Base-by-base conservation (phyloP, 2,797 vertebrate genomes). In the Liasis olivaceus region DNA sequence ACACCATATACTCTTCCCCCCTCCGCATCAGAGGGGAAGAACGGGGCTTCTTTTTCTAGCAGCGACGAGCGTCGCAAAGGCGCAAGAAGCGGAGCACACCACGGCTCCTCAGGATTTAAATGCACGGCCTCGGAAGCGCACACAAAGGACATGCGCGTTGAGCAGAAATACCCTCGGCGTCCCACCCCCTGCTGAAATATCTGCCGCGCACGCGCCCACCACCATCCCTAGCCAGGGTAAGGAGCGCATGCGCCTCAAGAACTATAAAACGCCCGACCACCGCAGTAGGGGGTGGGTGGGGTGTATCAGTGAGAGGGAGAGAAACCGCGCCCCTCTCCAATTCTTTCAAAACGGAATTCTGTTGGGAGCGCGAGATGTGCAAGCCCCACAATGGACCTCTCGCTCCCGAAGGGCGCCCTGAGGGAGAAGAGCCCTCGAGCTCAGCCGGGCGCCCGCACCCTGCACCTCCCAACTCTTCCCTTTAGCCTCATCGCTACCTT, bases 181-280 rank as follows among this genome's bases (percentile, higher is more conserved):
- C 26, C 14, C 2, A n/a, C 72, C 88, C 87, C 31, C 91, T 64
- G 0, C 26, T 62, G 91, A 63, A 81, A 72, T 8, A 81, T 2
- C 9, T 0, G 4, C 54, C 3, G 89, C 86, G 92, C 92, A 17
- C 85, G 90, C 77, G 64, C 8, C 17, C 9, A 0, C 1, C 1
- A 8, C 42, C 58, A 0, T 86, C 2, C 42, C 87, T 14, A 56
- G 63, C 47, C 62, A 42, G 47, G 69, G 59, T 0, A 4, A 28
- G 1, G 36, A 0, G 96, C 94, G 96, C 96, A 95, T 94, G 96
- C 96, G 96, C 95, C 54, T 84, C 92, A 85, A 14, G 42, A 66
- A 81, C 89, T 93, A 24, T 91, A 88, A 91, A 94, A 96, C 31
- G 89, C 90, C 51, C 90, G 56, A 94, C 72, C 24, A 77, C 36